phyloP scores from a whole-genome alignment of 2,888 invertebrate species.

The Lathronympha strigana region DNA sequence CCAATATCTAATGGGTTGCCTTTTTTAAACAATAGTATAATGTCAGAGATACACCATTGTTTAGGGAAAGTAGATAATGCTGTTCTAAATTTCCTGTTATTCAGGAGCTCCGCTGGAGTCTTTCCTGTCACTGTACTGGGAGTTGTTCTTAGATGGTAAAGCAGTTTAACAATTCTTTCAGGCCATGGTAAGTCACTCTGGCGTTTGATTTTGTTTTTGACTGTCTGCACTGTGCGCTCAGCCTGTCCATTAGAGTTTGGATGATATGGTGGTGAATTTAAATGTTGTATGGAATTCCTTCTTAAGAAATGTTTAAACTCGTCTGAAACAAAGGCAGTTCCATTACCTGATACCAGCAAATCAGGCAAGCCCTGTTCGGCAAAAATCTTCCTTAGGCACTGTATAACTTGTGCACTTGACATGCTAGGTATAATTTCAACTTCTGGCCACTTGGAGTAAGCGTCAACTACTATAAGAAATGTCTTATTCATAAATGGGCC shows the following conservation, averaged over 20 bases:
- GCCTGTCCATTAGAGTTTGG: too few relatives aligned
- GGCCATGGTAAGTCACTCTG: conserved; percentile 19
- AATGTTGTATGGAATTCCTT: conserved; percentile 33
- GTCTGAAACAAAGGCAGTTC: conserved; percentile 33
- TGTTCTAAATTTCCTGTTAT: conserved; percentile 5
- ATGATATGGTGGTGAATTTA: conserved; percentile 38
- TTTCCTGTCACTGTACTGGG: conserved; percentile 37
- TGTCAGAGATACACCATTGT: too few relatives aligned
- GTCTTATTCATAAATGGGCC: conserved; percentile 5
- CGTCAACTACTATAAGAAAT: conserved; percentile 1
- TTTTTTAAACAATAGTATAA: too few relatives aligned
- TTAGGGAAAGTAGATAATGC: not conserved
- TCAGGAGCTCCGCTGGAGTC: conserved; percentile 34
- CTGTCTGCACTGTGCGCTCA: conserved; percentile 20
- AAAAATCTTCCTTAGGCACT: conserved; percentile 34
- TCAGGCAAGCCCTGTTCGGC: conserved; percentile 37
- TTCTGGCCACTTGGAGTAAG: conserved; percentile 35
- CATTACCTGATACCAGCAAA: conserved; percentile 40
- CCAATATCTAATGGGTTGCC: too few relatives aligned
- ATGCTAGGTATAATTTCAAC: conserved; percentile 20
- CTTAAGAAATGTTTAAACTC: conserved; percentile 38
- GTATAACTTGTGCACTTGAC: conserved; percentile 11
- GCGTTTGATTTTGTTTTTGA: conserved; percentile 34
- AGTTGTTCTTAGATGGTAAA: conserved; percentile 32
- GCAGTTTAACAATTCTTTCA: conserved; percentile 39